phyloP scores from a whole-genome alignment of 2,888 invertebrate species.

The Drosophila peninsularis region DNA sequence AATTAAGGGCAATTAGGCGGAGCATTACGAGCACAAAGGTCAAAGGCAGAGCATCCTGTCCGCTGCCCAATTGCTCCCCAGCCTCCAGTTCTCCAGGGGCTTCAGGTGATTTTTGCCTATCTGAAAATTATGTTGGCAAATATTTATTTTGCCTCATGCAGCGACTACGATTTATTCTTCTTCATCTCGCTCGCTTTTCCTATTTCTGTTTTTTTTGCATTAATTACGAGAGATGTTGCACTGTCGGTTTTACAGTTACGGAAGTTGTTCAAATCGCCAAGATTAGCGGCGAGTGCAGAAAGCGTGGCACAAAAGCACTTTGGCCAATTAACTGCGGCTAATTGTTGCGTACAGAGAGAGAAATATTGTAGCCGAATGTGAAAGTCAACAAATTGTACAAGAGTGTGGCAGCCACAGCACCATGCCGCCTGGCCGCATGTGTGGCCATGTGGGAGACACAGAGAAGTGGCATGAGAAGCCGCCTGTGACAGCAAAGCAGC shows the following conservation, averaged over 20 bases:
- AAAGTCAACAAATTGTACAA: constrained; percentile 56
- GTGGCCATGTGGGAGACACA: constrained; percentile 25
- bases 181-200: background rate
- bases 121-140: constrained; percentile 61
- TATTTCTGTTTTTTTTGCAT: constrained; percentile 27
- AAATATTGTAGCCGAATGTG: constrained; percentile 52
- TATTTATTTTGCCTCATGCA: constrained; percentile 48
- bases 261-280: constrained; percentile 61
- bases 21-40: constrained; percentile 73
- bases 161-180: constrained; percentile 15
- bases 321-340: constrained; percentile 79
- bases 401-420: background rate
- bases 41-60: constrained; percentile 33
- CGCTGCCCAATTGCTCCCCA: constrained; percentile 40
- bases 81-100: constrained; percentile 26
- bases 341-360: constrained; percentile 69
- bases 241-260: constrained; percentile 68
- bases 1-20: constrained; percentile 79
- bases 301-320: constrained; percentile 75
- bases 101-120: constrained; percentile 65
- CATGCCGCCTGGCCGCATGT: constrained; percentile 21
- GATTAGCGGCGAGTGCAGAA: constrained; percentile 77
- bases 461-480: constrained; percentile 3
- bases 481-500: constrained; percentile 12
- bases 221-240: constrained; percentile 60